A percentile compares a stretch with the other conserved stretches of the same genome.
Evolutionary conservation across 2,113 vertebrate genomes (phyloP).

Genomic region (Tyto alba): DNA sequence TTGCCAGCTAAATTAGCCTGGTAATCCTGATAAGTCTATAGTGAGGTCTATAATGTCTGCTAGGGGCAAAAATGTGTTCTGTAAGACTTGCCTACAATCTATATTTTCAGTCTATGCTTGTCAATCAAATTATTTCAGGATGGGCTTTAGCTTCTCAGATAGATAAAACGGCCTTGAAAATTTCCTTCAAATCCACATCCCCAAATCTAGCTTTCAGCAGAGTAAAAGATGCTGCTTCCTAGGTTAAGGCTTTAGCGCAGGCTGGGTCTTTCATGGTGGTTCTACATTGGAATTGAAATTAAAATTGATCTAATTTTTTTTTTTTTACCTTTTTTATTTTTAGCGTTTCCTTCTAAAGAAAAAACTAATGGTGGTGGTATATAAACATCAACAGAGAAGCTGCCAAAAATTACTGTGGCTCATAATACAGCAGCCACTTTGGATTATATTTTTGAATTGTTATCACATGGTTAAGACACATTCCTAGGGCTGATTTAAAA

Average conservation of each 20-base stretch:
- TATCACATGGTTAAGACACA: background rate
- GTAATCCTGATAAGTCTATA: conserved; percentile 30
- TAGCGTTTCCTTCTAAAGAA: background rate
- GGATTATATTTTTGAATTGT: background rate
- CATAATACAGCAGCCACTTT: background rate
- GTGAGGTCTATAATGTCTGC: conserved; percentile 2
- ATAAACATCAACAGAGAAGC: background rate
- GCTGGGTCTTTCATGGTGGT: background rate
- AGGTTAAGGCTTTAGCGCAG: background rate
- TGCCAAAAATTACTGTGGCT: background rate
- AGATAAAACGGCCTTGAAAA: conserved; percentile 27
- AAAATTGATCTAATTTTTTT: background rate
- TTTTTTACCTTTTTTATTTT: background rate
- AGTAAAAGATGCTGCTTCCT: background rate
- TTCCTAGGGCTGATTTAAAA: background rate
- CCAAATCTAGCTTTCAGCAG: background rate
- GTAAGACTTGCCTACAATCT: conserved; percentile 14
- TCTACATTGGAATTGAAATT: background rate
- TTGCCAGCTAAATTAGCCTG: conserved; percentile 44
- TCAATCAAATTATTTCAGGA: conserved; percentile 53
- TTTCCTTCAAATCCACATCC: conserved; percentile 28
- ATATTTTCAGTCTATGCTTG: conserved; percentile 51
- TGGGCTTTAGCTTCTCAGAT: conserved; percentile 13
- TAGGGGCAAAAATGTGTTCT: background rate
- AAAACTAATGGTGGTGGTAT: background rate